Evolutionary conservation across 2,888 invertebrate species (phyloP).

Genomic region (Orthosia gracilis): DNA sequence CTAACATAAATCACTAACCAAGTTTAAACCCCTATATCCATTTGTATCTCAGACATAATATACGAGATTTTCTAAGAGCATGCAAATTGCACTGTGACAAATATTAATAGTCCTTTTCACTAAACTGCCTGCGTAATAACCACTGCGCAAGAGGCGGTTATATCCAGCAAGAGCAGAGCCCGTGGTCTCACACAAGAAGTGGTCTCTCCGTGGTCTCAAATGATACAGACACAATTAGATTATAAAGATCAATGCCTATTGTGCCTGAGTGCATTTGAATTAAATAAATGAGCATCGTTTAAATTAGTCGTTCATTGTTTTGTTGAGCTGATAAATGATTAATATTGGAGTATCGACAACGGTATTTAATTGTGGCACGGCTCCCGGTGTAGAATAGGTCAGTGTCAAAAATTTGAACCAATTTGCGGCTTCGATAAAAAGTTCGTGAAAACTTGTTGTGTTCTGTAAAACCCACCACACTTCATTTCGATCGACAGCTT

Average conservation of each 20-base stretch:
- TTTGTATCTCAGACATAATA: slow-evolving; percentile 8
- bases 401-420: not conserved
- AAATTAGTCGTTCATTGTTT: slow-evolving; percentile 4
- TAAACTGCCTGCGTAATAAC: slow-evolving; percentile 54
- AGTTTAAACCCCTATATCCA: not conserved
- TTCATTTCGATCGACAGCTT: no score
- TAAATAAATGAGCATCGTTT: slow-evolving; percentile 17
- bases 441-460: no score
- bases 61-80: slow-evolving; percentile 21
- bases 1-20: not conserved
- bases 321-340: slow-evolving; percentile 3
- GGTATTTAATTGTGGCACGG: not conserved
- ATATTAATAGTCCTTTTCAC: slow-evolving; percentile 49
- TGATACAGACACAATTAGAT: slow-evolving; percentile 20
- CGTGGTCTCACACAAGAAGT: slow-evolving; percentile 1
- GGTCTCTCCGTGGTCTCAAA: slow-evolving; percentile 18
- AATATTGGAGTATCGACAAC: not conserved
- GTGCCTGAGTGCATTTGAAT: slow-evolving; percentile 16
- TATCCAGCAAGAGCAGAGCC: slow-evolving; percentile 28
- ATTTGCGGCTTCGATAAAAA: no score
- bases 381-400: not conserved
- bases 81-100: slow-evolving; percentile 34
- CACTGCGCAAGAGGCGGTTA: slow-evolving; percentile 41
- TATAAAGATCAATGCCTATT: slow-evolving; percentile 25
- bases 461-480: no score